Percentiles rank a stretch among this genome's conserved stretches.
These are phyloP conservation scores for Achroia grisella DNA, from an alignment of 1,140 invertebrate genomes.

Conservation along the genomic window DNA sequence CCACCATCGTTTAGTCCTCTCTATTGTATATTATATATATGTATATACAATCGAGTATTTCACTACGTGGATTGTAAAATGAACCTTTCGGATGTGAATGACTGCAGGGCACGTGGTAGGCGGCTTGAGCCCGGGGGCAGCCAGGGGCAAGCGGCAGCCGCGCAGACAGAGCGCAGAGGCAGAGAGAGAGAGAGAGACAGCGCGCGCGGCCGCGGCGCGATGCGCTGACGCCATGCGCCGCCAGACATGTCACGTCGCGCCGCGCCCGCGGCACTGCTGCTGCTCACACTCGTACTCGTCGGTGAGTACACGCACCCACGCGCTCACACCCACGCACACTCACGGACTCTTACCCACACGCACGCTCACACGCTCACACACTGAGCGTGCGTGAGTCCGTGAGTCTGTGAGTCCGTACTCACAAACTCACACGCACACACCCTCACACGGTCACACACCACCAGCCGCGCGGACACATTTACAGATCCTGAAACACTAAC, in stretches of 20 bases:
- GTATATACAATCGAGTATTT: too few species aligned
- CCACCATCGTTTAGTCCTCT: too few species aligned
- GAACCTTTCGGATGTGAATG: too few species aligned
- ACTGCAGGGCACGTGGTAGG: too few species aligned
- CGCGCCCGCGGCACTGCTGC: constrained; percentile 41
- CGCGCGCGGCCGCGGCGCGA: constrained; percentile 37
- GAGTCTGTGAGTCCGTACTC: neutral
- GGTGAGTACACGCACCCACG: constrained; percentile 23
- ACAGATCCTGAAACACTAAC: too few species aligned
- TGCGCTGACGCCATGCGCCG: constrained; percentile 62
- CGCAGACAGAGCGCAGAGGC: neutral
- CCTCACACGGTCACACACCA: too few species aligned
- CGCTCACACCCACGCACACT: neutral
- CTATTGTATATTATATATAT: too few species aligned
- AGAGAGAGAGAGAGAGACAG: constrained; percentile 15
- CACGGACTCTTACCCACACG: too few species aligned
- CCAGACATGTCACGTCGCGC: constrained; percentile 48
- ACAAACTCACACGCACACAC: neutral
- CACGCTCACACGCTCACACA: neutral
- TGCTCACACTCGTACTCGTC: constrained; percentile 57
- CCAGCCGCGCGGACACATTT: too few species aligned
- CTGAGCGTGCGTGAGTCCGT: too few species aligned
- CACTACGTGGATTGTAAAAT: too few species aligned
- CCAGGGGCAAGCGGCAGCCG: neutral
- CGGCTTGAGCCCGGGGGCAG: neutral